phyloP scores from a whole-genome alignment of 2,797 vertebrate genomes.

The Eremophila alpestris region DNA sequence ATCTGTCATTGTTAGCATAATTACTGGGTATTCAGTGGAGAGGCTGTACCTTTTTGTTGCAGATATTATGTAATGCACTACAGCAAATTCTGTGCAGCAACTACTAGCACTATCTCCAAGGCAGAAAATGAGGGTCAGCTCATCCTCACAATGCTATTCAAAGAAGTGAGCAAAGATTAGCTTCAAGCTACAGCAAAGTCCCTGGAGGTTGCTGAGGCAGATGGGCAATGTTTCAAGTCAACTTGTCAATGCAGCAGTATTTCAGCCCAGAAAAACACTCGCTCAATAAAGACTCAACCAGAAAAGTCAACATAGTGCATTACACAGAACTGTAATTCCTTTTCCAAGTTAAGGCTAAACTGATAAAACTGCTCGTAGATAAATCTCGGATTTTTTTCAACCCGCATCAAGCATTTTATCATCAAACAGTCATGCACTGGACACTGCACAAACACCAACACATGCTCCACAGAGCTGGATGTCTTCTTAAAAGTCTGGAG shows the following conservation, averaged over 20 bases:
- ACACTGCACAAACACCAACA: background rate
- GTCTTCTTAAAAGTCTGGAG: background rate
- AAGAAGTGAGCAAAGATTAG: background rate
- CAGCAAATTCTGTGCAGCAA: background rate
- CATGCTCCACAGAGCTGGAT: background rate
- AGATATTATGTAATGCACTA: background rate
- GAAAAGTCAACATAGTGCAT: background rate
- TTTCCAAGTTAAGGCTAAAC: background rate
- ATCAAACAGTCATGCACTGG: background rate
- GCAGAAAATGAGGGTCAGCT: background rate
- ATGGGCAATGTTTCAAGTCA: background rate
- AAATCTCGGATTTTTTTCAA: background rate
- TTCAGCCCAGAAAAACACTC: background rate
- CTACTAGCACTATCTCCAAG: background rate
- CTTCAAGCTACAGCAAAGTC: background rate
- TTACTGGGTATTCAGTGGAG: background rate
- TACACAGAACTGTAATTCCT: background rate
- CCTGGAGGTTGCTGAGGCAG: background rate
- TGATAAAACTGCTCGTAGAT: background rate
- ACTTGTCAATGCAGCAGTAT: background rate
- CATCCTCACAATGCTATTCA: background rate
- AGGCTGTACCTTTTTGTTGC: background rate
- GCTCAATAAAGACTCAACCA: background rate
- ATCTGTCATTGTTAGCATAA: background rate
- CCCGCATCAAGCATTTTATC: background rate